Percentiles rank a stretch among this genome's conserved stretches.
Evolutionary conservation across 2,113 vertebrate species (phyloP).

Genomic region (Podarcis cretensis): DNA sequence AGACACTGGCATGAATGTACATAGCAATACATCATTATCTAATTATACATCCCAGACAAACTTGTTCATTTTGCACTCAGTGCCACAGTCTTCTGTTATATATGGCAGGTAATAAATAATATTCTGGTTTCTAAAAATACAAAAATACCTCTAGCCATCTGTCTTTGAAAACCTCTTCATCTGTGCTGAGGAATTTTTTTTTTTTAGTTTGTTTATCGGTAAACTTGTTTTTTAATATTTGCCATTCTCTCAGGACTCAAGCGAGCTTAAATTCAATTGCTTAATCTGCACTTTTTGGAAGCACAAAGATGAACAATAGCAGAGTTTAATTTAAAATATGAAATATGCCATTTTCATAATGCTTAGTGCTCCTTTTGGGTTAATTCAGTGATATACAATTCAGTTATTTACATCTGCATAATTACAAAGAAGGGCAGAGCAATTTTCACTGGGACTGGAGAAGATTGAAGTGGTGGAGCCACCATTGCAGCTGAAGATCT

Average conservation of each 20-base stretch:
- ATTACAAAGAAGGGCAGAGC: neutral
- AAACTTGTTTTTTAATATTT: neutral
- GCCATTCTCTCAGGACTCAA: neutral
- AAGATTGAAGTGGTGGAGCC: too few species aligned
- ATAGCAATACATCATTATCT: constrained; percentile 9
- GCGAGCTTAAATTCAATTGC: neutral
- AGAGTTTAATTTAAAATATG: neutral
- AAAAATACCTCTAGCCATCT: neutral
- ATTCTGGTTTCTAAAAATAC: neutral
- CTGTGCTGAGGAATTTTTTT: neutral
- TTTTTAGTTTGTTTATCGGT: neutral
- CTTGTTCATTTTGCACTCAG: neutral
- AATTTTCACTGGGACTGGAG: too few species aligned
- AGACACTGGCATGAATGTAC: constrained; percentile 9
- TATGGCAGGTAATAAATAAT: constrained; percentile 13
- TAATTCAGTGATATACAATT: neutral
- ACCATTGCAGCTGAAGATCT: neutral
- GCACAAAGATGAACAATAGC: neutral
- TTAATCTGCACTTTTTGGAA: neutral
- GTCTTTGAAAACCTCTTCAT: neutral
- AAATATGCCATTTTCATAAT: neutral
- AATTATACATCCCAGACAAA: constrained; percentile 21
- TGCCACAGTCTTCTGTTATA: neutral
- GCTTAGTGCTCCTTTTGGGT: neutral
- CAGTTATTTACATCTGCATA: neutral